Base-by-base conservation (phyloP, 2,888 invertebrate species). In the Ryuthela nishihirai region DNA sequence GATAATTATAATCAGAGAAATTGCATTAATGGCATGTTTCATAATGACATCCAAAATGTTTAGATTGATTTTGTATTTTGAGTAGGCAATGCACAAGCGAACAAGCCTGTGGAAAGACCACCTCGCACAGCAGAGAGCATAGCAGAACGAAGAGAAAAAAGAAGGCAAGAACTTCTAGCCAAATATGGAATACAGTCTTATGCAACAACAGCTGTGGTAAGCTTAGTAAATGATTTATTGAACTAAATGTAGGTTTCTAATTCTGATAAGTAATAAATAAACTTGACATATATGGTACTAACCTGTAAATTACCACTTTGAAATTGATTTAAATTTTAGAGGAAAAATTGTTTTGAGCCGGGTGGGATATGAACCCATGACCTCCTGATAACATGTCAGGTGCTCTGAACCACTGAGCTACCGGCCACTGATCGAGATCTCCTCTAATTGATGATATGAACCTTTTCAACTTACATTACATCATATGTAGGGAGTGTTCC, bases 61-160 rank as follows among this genome's bases (percentile, higher is more conserved):
- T 38, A 6, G n/a, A 38, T 38, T 38, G 38, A 6, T 17, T 4
- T 21, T 15, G 4, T 29, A 6, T 17, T 4, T 21, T 15, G 4
- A 23, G 0, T 29, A 58, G 56, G 56, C 20, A 50, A 58, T 20
- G 47, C 52, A 21, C 46, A 46, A 36, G 46, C 56, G n/a, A 52
- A 50, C 24, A 40, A 35, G 10, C 10, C 46, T 21, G 52, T 23
- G n/a, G 56, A 58, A 20, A 50, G 32, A 21, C 56, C 50, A 4
- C 56, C 56, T 12, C 41, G 32, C 9, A 58, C 50, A n/a, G 56
- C 56, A 12, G 56, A 58, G 42, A 36, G 32, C 15, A 50, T 58
- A 15, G 56, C 56, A 23, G 56, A 52, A 12, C 26, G 56, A 29
- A 41, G 56, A 24, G 56, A 58, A 18, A 52, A 46, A 25, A 52